phyloP scores from a whole-genome alignment of 2,888 invertebrate species.

The Zonitis immaculata region DNA sequence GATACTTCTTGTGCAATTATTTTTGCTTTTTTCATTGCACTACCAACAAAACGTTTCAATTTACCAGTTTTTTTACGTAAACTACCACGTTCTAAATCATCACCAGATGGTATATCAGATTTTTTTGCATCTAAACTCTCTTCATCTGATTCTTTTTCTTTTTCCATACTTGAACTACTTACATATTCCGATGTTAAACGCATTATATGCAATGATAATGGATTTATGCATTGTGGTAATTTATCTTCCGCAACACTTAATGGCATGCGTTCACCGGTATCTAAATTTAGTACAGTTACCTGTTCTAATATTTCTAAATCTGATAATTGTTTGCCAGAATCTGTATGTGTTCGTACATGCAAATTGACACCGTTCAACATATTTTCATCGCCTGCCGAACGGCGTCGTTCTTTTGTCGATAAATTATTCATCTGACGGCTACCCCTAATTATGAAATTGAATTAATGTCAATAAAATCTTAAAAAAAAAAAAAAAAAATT shows the following conservation, averaged over 20 bases:
- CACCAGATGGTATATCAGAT: constrained; percentile 53
- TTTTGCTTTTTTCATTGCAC: constrained; percentile 86
- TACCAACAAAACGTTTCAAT: constrained; percentile 77
- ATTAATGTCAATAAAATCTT: not conserved
- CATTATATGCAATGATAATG: constrained; percentile 91
- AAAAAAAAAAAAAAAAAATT: not conserved
- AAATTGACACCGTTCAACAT: constrained; percentile 64
- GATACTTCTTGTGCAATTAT: constrained; percentile 85
- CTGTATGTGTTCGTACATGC: constrained; percentile 75
- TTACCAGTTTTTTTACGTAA: constrained; percentile 53
- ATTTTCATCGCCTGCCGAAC: constrained; percentile 79
- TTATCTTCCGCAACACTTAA: constrained; percentile 92
- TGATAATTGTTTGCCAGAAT: constrained; percentile 80
- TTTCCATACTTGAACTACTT: constrained; percentile 58
- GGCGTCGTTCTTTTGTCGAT: constrained; percentile 60
- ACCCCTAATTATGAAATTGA: constrained; percentile 27
- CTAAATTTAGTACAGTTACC: constrained; percentile 70
- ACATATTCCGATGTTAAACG: constrained; percentile 87
- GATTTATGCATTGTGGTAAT: constrained; percentile 87
- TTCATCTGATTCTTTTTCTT: constrained; percentile 72
- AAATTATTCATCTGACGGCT: constrained; percentile 34
- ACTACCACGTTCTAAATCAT: constrained; percentile 48
- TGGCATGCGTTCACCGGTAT: constrained; percentile 89
- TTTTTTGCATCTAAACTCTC: constrained; percentile 67
- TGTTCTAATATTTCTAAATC: constrained; percentile 93